Conservation (phyloP, 1,140 invertebrate species). For the Danaus plexippus region DNA sequence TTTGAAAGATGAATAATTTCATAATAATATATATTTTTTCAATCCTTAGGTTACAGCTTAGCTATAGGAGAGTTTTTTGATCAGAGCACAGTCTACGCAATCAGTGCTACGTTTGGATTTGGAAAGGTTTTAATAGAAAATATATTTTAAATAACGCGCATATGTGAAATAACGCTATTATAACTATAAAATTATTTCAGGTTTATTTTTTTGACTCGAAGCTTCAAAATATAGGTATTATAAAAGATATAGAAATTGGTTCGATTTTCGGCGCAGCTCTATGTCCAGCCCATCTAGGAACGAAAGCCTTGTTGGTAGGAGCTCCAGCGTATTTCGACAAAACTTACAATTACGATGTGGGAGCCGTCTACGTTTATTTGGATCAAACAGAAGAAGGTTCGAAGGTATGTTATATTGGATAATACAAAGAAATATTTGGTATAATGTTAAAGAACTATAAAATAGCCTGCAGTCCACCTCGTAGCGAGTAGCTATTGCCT, state of each 20-base stretch:
- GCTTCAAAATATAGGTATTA: slow-evolving; percentile 6
- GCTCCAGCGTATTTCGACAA: slow-evolving; percentile 29
- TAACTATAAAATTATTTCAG: slow-evolving; percentile 28
- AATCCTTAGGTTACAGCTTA: slow-evolving; percentile 39
- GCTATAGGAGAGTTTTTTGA: slow-evolving; percentile 26
- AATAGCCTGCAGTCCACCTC: no score
- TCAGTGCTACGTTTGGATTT: slow-evolving; percentile 35
- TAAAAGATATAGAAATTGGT: slow-evolving; percentile 21
- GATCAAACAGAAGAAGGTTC: slow-evolving; percentile 8
- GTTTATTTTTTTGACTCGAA: slow-evolving; percentile 24
- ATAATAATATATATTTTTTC: slow-evolving; percentile 6
- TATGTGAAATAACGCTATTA: no score
- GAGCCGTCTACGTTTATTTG: slow-evolving; percentile 41
- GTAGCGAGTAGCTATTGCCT: no score
- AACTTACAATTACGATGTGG: slow-evolving; percentile 22
- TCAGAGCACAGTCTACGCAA: slow-evolving; percentile 23
- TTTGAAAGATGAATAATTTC: not conserved
- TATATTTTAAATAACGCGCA: no score
- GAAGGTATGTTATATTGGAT: slow-evolving; percentile 19
- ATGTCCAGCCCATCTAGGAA: slow-evolving; percentile 18
- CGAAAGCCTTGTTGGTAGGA: slow-evolving; percentile 32
- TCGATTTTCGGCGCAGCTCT: slow-evolving; percentile 33
- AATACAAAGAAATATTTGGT: not conserved
- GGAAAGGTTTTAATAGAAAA: slow-evolving; percentile 25
- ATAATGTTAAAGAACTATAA: no score